Conservation (phyloP, 1,140 invertebrate genomes). For the Gerris buenoi region DNA sequence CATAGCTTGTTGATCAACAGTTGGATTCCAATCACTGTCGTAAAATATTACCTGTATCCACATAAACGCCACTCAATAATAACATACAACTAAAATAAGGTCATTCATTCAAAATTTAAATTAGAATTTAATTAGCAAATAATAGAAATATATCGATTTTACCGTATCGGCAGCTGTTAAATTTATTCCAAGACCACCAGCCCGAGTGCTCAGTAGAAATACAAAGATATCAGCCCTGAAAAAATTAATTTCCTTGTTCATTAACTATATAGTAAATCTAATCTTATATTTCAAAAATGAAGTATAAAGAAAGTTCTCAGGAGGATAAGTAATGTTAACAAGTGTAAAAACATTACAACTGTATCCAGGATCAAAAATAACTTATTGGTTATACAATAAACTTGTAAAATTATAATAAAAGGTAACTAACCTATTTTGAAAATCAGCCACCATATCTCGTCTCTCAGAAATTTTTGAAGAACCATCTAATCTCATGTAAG, state of each 20-base stretch:
- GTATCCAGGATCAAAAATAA: too few species aligned
- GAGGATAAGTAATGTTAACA: neutral
- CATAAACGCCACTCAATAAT: neutral
- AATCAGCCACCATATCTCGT: constrained; percentile 85
- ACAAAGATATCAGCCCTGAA: constrained; percentile 79
- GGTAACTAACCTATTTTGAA: constrained; percentile 48
- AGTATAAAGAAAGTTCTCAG: neutral
- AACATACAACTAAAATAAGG: too few species aligned
- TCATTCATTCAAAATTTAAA: too few species aligned
- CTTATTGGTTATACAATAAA: too few species aligned
- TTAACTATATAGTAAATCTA: constrained; percentile 5
- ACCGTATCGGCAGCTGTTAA: constrained; percentile 96
- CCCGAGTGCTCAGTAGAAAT: constrained; percentile 88
- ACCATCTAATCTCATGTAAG: constrained; percentile 81
- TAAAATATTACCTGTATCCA: constrained; percentile 85
- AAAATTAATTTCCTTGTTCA: constrained; percentile 27
- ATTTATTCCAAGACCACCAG: constrained; percentile 95
- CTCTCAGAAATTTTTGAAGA: constrained; percentile 83
- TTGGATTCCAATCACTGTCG: constrained; percentile 98
- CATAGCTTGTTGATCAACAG: constrained; percentile 88
- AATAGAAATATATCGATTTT: too few species aligned
- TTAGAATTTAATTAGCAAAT: too few species aligned
- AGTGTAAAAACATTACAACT: too few species aligned
- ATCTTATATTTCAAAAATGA: constrained; percentile 8
- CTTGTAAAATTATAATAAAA: too few species aligned